Conservation (phyloP, 2,113 vertebrate genomes). For the Ptyas mucosa region DNA sequence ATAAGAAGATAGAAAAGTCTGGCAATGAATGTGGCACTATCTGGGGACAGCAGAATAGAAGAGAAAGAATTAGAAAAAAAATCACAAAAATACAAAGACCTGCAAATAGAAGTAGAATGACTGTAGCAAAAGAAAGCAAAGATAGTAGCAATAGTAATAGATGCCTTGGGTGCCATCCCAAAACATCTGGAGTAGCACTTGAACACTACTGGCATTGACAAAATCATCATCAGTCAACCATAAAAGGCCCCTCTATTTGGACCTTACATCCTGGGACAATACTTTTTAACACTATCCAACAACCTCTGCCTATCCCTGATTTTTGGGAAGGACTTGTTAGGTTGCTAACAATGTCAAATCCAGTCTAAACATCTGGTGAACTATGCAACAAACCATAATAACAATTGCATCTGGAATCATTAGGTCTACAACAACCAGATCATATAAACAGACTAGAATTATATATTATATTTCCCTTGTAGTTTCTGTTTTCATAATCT, state of each 20-base stretch:
- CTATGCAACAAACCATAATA: neutral
- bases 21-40: neutral
- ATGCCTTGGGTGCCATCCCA: neutral
- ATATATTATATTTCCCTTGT: neutral
- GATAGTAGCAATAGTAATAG: neutral
- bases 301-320: neutral
- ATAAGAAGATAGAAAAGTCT: neutral
- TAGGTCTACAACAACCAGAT: neutral
- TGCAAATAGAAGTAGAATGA: neutral
- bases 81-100: neutral
- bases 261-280: neutral
- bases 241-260: neutral
- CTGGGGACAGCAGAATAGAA: neutral
- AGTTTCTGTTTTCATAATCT: neutral
- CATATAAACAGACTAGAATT: neutral
- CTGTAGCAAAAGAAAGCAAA: neutral
- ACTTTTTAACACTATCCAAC: neutral
- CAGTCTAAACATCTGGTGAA: neutral
- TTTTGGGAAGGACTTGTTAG: neutral
- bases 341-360: neutral
- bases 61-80: fast-evolving
- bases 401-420: neutral
- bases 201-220: neutral
- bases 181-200: neutral
- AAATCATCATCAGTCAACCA: neutral